Conservation (phyloP, 2,888 invertebrate species). For the Dryobota labecula region DNA sequence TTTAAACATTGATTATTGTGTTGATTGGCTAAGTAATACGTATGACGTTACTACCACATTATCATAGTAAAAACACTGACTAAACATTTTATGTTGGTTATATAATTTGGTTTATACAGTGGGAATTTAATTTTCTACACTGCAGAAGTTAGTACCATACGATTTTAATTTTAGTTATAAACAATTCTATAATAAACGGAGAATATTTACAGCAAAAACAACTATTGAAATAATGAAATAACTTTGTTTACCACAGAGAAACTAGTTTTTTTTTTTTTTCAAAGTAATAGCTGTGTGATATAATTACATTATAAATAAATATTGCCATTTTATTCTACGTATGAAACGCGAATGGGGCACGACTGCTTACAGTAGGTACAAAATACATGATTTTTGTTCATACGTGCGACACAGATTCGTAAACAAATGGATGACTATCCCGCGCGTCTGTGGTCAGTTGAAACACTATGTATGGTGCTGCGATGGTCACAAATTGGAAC, state of each 20-base stretch:
- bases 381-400: slow-evolving; percentile 52
- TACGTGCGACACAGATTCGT: slow-evolving; percentile 41
- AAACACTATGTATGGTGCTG: background rate
- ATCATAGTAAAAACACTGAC: slow-evolving; percentile 44
- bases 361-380: slow-evolving; percentile 58
- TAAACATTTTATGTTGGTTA: slow-evolving; percentile 47
- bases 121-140: slow-evolving; percentile 46
- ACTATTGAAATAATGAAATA: background rate
- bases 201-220: slow-evolving; percentile 28
- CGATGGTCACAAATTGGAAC: background rate
- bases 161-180: slow-evolving; percentile 35
- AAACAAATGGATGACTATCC: slow-evolving; percentile 30
- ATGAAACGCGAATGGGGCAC: slow-evolving; percentile 66
- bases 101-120: slow-evolving; percentile 44
- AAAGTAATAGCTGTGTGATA: background rate
- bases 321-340: slow-evolving; percentile 27
- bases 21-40: slow-evolving; percentile 60
- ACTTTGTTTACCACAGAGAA: background rate
- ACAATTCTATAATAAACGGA: slow-evolving; percentile 20
- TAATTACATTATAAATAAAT: slow-evolving; percentile 25
- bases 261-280: background rate
- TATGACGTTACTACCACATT: slow-evolving; percentile 31
- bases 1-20: slow-evolving; percentile 55
- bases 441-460: background rate
- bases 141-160: slow-evolving; percentile 57